Percentiles rank a stretch among this genome's conserved stretches.
Conservation (phyloP, 2,113 vertebrate species). For the Zosterops hypoxanthus region DNA sequence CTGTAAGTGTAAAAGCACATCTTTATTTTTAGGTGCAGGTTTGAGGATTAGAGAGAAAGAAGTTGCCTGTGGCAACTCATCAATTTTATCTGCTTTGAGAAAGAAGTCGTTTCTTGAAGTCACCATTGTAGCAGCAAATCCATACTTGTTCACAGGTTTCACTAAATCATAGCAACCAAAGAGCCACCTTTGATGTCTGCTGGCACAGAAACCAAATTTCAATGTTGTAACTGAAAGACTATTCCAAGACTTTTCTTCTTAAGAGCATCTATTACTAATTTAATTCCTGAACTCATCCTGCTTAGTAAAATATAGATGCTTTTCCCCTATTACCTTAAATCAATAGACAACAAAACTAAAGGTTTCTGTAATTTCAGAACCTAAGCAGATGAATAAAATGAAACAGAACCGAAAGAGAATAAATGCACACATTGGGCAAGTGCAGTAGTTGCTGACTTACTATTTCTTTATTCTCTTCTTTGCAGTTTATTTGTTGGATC, state of each 20-base stretch:
- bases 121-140: neutral
- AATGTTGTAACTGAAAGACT: neutral
- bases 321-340: neutral
- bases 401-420: neutral
- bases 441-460: conserved; percentile 52
- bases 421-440: neutral
- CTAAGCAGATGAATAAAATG: neutral
- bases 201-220: neutral
- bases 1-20: neutral
- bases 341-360: neutral
- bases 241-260: neutral
- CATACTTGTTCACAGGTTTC: neutral
- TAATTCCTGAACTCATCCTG: neutral
- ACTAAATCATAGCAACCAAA: neutral
- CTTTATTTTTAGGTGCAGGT: neutral
- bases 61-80: neutral
- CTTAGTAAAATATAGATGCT: neutral
- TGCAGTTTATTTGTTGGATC: conserved; percentile 71
- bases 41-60: neutral
- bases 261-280: neutral
- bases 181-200: neutral
- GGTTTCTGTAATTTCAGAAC: neutral
- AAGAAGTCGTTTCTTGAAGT: neutral
- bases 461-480: conserved; percentile 63
- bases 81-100: neutral